These are phyloP conservation scores for Sesamia nonagrioides DNA, from an alignment of 1,140 invertebrate species.

Conservation along the genomic window DNA sequence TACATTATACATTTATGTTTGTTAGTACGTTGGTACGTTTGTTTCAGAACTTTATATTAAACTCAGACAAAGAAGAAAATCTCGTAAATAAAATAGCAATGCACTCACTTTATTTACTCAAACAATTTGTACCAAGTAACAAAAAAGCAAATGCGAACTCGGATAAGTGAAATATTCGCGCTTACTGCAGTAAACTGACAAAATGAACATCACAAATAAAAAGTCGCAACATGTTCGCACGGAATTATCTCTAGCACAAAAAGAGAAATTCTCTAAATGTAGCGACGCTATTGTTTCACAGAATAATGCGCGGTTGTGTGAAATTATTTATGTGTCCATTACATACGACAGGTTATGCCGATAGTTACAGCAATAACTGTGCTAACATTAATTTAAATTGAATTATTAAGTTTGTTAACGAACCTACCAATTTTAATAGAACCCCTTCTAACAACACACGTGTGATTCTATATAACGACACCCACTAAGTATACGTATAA, in stretches of 20 bases:
- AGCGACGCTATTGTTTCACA: conserved; percentile 64
- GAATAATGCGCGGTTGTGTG: conserved; percentile 66
- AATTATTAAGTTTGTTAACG: conserved; percentile 69
- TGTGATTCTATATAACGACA: not conserved
- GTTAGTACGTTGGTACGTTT: no score
- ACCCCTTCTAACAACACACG: conserved; percentile 18
- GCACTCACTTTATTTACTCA: not conserved
- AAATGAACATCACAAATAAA: conserved; percentile 35
- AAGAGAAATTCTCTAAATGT: conserved; percentile 57
- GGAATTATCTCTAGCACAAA: conserved; percentile 26
- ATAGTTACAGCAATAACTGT: conserved; percentile 62
- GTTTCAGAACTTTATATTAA: not conserved
- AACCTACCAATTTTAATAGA: conserved; percentile 34
- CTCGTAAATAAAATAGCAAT: not conserved
- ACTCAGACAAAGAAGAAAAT: not conserved
- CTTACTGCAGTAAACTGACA: conserved; percentile 27
- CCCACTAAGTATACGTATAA: no score
- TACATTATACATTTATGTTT: no score
- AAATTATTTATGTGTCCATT: conserved; percentile 73
- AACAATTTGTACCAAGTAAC: not conserved
- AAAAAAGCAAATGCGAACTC: conserved; percentile 31
- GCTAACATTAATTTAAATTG: conserved; percentile 75
- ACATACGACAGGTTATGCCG: conserved; percentile 66
- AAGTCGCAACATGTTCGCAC: conserved; percentile 31
- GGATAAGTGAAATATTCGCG: conserved; percentile 40